Base-by-base conservation (phyloP, 2,888 invertebrate species). In the Trichopoda pennipes region DNA sequence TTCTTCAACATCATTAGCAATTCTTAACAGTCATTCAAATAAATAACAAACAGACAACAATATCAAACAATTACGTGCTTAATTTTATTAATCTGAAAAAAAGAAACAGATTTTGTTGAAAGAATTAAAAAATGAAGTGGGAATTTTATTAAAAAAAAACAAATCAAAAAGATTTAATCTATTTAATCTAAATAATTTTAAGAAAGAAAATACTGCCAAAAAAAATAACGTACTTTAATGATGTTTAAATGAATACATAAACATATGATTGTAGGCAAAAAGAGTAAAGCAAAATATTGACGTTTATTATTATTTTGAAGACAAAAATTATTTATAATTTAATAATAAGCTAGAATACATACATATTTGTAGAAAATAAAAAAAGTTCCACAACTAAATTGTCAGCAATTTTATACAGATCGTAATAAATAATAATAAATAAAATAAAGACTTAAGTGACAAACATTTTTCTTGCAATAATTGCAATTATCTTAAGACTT, bases 41-140 rank as follows among this genome's bases (percentile, higher is more conserved):
- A 38, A 53, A 28, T 32, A 49, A 49, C n/a, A 1, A 56, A 9
- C 55, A 32, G 21, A 35, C 35, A 47, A 14, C 23, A 35, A 42
- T 42, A 8, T n/a, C 42, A 58, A 17, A 1, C 16, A 63, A 53
- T 63, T 76, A 81, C 80, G 80, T 73, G 81, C 58, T 73, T 77
- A 51, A 58, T 74, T 81, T 81, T 69, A 44, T 61, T 69, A 66
- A 80, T 66, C 8, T 64, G 16, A 44, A 63, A 16, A 53, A 44
- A 56, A 69, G 10, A 58, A 32, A n/a, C 19, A 17, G n/a, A 63
- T 73, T 73, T 49, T 56, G 14, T 47, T 19, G 47, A 73, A 70
- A 51, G 58, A 74, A 74, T 74, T 69, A 70, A 58, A n/a, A 35
- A 58, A 74, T 79, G 58, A 16, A 58, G 28, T 42, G 4, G 55